phyloP scores from a whole-genome alignment of 1,140 invertebrate genomes.

The Chlorops oryzae region DNA sequence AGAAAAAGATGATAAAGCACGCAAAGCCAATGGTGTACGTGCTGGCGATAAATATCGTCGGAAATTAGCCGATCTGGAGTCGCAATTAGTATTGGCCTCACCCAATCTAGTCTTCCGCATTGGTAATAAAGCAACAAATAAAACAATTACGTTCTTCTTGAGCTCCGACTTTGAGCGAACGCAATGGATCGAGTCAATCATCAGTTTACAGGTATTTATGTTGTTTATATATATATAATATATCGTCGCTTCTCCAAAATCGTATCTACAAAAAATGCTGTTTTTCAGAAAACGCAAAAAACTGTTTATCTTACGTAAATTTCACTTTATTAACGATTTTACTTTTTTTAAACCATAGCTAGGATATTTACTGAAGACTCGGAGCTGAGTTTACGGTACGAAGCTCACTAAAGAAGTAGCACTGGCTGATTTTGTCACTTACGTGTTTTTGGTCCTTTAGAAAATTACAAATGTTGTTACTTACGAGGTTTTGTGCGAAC shows the following conservation, averaged over 20 bases:
- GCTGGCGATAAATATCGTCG: slow-evolving; percentile 80
- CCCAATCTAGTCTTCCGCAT: slow-evolving; percentile 81
- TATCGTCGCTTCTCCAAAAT: too few relatives aligned
- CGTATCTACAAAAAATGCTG: neutral
- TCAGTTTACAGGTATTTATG: slow-evolving; percentile 65
- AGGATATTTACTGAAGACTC: neutral
- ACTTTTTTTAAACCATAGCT: too few relatives aligned
- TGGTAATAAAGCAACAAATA: slow-evolving; percentile 57
- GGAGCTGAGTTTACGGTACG: neutral
- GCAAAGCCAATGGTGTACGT: slow-evolving; percentile 58
- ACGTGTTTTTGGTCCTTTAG: too few relatives aligned
- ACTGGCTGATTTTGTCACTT: too few relatives aligned
- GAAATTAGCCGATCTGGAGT: slow-evolving; percentile 82
- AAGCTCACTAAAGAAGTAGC: too few relatives aligned
- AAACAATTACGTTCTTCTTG: slow-evolving; percentile 79
- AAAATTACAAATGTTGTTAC: too few relatives aligned
- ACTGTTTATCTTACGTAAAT: too few relatives aligned
- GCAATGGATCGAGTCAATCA: slow-evolving; percentile 89
- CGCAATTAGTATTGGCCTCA: slow-evolving; percentile 80
- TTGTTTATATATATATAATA: neutral
- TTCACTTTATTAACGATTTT: too few relatives aligned
- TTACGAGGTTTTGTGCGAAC: too few relatives aligned
- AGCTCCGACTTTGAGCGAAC: slow-evolving; percentile 89
- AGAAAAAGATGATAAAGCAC: slow-evolving; percentile 60
- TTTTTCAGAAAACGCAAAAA: slow-evolving; percentile 6